Conservation (phyloP, 2,888 invertebrate species). For the Zhengitettix transpicula region DNA sequence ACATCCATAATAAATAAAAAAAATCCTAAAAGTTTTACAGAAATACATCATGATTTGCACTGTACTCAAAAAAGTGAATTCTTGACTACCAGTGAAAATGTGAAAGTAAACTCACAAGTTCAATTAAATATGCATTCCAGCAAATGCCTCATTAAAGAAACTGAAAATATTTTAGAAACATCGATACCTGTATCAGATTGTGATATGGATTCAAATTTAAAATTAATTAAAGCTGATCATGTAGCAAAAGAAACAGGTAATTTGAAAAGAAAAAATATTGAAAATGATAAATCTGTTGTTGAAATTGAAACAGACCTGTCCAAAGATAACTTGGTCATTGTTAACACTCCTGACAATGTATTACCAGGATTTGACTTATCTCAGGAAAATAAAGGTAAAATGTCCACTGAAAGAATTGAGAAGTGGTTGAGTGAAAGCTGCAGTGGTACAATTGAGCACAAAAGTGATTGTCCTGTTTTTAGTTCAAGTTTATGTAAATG, state of each 20-base stretch:
- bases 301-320: not conserved
- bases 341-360: not conserved
- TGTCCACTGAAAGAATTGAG: slow-evolving; percentile 52
- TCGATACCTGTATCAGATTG: no score
- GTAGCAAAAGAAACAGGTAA: not conserved
- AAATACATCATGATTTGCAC: no score
- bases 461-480: not conserved
- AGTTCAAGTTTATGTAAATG: not conserved
- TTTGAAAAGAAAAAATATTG: no score
- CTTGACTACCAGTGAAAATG: not conserved
- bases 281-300: not conserved
- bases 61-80: not conserved
- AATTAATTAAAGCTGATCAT: no score
- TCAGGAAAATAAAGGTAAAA: slow-evolving; percentile 38
- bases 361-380: not conserved
- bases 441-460: slow-evolving; percentile 14
- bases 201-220: no score
- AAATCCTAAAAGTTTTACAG: no score
- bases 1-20: no score
- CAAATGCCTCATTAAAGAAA: no score
- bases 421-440: slow-evolving; percentile 44
- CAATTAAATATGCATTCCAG: no score
- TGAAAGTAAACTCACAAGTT: no score
- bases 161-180: no score
- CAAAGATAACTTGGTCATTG: not conserved